Evolutionary conservation across 2,113 vertebrate genomes (phyloP).

Genomic region (Saimiri boliviensis): DNA sequence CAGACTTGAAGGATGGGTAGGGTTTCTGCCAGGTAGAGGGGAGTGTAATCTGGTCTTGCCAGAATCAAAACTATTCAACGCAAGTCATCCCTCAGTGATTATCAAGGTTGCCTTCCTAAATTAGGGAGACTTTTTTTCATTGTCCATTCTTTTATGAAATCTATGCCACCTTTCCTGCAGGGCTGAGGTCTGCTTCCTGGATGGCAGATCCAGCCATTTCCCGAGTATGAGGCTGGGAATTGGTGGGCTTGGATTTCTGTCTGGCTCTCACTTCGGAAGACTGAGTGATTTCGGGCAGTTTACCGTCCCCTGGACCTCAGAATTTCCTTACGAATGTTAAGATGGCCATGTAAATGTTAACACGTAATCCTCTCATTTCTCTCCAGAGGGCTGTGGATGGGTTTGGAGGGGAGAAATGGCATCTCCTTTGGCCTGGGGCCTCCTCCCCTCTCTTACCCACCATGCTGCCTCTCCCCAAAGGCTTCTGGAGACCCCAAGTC

Average conservation of each 20-base stretch:
- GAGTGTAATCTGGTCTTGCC: background rate
- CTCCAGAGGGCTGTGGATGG: background rate
- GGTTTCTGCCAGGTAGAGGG: background rate
- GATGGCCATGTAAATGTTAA: background rate
- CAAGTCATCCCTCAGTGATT: background rate
- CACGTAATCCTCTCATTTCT: background rate
- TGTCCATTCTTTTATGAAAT: background rate
- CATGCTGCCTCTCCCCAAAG: background rate
- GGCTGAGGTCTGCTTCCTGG: background rate
- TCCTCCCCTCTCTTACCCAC: background rate
- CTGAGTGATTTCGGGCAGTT: background rate
- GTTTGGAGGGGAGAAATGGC: background rate
- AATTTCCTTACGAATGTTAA: background rate
- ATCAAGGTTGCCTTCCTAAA: background rate
- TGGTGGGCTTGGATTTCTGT: background rate
- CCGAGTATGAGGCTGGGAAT: fast-evolving
- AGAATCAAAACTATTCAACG: background rate
- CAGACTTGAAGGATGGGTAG: background rate
- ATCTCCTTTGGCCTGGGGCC: background rate
- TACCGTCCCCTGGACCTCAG: background rate
- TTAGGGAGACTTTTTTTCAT: background rate
- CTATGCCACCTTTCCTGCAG: background rate
- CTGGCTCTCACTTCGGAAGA: background rate
- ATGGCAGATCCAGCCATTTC: background rate
- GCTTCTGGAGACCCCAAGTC: background rate